Percentiles rank a stretch among this genome's conserved stretches.
These are phyloP conservation scores for Lasioglossum lativentre DNA, from an alignment of 2,888 invertebrate species.

Conservation along the genomic window DNA sequence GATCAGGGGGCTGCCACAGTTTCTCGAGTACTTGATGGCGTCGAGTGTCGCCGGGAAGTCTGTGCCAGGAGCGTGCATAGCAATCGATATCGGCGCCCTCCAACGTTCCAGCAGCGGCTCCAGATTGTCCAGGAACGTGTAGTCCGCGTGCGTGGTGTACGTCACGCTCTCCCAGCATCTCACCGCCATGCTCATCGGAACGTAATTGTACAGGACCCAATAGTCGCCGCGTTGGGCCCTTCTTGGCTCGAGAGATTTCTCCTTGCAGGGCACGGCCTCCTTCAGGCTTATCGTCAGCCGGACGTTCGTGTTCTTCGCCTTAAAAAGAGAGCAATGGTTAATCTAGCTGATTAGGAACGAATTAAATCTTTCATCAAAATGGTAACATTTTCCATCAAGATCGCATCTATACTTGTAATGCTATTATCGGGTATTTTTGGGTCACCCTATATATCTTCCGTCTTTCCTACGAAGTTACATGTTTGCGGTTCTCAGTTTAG, in stretches of 20 bases:
- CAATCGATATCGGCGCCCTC: slow-evolving; percentile 95
- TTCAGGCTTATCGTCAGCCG: slow-evolving; percentile 81
- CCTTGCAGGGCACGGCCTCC: slow-evolving; percentile 87
- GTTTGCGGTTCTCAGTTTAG: background rate
- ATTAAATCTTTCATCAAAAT: background rate
- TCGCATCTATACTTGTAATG: background rate
- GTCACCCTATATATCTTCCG: background rate
- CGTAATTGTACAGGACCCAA: slow-evolving; percentile 95
- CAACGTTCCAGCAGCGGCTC: slow-evolving; percentile 93
- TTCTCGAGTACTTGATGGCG: slow-evolving; percentile 92
- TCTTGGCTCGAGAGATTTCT: slow-evolving; percentile 87
- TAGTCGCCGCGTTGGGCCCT: slow-evolving; percentile 92
- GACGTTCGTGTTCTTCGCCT: slow-evolving; percentile 59
- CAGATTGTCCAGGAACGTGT: slow-evolving; percentile 95
- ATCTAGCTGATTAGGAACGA: background rate
- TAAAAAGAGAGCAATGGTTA: slow-evolving; percentile 14
- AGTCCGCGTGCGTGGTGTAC: slow-evolving; percentile 96
- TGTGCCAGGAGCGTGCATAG: slow-evolving; percentile 94
- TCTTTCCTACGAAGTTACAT: background rate
- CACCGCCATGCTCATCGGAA: slow-evolving; percentile 88
- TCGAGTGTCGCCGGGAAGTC: slow-evolving; percentile 92
- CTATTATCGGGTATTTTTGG: background rate
- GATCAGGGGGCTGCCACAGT: slow-evolving; percentile 91
- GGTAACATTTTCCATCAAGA: too few species aligned
- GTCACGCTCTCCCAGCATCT: slow-evolving; percentile 94